A percentile compares a stretch with the other conserved stretches of the same genome.
Evolutionary conservation across 2,888 invertebrate species (phyloP).

Genomic region (Amphipyra tragopoginis): DNA sequence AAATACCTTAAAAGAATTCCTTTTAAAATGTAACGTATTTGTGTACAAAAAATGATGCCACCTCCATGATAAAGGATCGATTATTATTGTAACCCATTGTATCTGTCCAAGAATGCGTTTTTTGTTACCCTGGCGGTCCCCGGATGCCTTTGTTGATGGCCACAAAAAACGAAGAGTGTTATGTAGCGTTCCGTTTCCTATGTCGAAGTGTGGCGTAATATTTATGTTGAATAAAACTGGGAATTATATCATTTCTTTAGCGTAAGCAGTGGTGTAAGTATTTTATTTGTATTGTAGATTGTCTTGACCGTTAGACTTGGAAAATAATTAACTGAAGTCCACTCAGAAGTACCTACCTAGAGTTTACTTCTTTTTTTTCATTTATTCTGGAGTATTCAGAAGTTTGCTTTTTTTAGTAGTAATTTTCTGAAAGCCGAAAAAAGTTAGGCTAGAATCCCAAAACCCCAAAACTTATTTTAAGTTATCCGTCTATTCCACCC

Average conservation of each 20-base stretch:
- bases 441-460: no score
- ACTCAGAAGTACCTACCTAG: no score
- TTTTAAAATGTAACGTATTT: constrained; percentile 7
- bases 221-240: not conserved
- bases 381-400: no score
- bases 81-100: constrained; percentile 39
- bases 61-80: constrained; percentile 27
- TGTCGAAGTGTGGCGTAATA: constrained; percentile 10
- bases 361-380: no score
- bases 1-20: constrained; percentile 10
- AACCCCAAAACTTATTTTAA: no score
- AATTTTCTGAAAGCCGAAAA: no score
- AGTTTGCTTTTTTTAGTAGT: no score
- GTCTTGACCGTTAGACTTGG: no score
- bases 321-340: no score
- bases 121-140: constrained; percentile 24
- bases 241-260: constrained; percentile 15
- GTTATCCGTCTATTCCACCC: no score
- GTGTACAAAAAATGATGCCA: constrained; percentile 18
- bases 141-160: constrained; percentile 39
- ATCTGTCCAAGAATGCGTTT: constrained; percentile 49
- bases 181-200: constrained; percentile 27
- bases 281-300: no score
- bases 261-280: no score
- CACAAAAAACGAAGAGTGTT: constrained; percentile 37